Evolutionary conservation across 2,888 invertebrate genomes (phyloP).

Genomic region (Cantharis rustica): DNA sequence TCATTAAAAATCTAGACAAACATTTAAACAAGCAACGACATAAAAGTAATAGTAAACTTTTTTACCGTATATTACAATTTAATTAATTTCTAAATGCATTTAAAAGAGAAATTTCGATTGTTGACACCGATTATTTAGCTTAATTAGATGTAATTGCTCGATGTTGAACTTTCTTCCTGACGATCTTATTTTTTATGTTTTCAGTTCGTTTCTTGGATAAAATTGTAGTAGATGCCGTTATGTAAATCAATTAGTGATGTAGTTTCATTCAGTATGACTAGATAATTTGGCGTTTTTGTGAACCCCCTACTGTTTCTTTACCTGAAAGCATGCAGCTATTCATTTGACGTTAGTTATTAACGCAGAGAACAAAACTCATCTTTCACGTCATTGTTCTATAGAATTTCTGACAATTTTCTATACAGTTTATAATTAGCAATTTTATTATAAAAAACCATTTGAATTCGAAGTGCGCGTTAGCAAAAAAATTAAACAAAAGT

Average conservation of each 20-base stretch:
- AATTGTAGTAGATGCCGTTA: background rate
- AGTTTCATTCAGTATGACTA: background rate
- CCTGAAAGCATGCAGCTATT: background rate
- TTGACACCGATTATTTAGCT: background rate
- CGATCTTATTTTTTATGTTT: background rate
- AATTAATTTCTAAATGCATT: background rate
- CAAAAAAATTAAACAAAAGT: background rate
- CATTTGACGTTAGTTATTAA: background rate
- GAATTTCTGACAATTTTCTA: background rate
- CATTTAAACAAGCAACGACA: background rate
- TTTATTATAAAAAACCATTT: background rate
- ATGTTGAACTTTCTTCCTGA: background rate
- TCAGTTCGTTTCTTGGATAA: background rate
- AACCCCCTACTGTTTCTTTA: background rate
- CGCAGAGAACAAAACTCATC: background rate
- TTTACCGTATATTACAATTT: background rate
- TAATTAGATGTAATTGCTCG: background rate
- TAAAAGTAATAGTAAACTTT: background rate
- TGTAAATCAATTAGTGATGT: background rate
- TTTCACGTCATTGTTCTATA: background rate
- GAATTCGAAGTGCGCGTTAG: background rate
- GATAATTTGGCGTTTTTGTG: background rate
- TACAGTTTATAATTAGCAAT: background rate
- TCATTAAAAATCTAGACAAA: background rate
- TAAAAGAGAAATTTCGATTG: background rate